Percentiles rank a stretch among this genome's conserved stretches.
Evolutionary conservation across 2,797 vertebrate species (phyloP).

Genomic region (Macroramphosus scolopax): DNA sequence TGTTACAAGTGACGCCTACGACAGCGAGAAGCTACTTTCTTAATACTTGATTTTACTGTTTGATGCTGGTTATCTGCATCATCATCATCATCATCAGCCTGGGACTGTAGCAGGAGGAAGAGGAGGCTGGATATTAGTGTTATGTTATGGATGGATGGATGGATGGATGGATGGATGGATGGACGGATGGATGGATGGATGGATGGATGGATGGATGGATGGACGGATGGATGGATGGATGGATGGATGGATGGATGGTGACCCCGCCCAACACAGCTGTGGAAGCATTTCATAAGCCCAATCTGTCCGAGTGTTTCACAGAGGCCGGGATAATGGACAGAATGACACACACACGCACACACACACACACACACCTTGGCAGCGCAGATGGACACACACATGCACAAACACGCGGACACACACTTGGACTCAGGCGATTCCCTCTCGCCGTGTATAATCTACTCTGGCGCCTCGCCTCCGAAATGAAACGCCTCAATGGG

Average conservation of each 20-base stretch:
- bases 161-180: background rate
- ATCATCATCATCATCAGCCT: too few relatives aligned
- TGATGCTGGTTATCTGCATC: constrained; percentile 2
- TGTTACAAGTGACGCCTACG: constrained; percentile 48
- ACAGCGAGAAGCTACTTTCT: constrained; percentile 19
- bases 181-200: background rate
- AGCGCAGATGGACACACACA: constrained; percentile 30
- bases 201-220: too few relatives aligned
- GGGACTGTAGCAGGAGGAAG: too few relatives aligned
- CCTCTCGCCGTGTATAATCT: constrained; percentile 46
- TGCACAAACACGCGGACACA: constrained; percentile 4
- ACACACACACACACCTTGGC: constrained; percentile 29
- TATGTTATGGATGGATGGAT: background rate
- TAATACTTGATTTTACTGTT: constrained; percentile 11
- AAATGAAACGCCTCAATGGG: constrained; percentile 66
- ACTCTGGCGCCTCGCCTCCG: constrained; percentile 39
- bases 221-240: too few relatives aligned
- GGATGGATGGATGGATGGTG: background rate
- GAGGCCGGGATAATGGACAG: constrained; percentile 34
- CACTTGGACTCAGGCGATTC: constrained; percentile 5
- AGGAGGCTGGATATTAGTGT: background rate
- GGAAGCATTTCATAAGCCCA: constrained; percentile 42
- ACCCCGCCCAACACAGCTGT: constrained; percentile 26
- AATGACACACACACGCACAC: constrained; percentile 12
- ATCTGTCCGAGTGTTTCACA: constrained; percentile 32